These are phyloP conservation scores for Lasius platythorax DNA, from an alignment of 2,888 invertebrate genomes.

Conservation along the genomic window DNA sequence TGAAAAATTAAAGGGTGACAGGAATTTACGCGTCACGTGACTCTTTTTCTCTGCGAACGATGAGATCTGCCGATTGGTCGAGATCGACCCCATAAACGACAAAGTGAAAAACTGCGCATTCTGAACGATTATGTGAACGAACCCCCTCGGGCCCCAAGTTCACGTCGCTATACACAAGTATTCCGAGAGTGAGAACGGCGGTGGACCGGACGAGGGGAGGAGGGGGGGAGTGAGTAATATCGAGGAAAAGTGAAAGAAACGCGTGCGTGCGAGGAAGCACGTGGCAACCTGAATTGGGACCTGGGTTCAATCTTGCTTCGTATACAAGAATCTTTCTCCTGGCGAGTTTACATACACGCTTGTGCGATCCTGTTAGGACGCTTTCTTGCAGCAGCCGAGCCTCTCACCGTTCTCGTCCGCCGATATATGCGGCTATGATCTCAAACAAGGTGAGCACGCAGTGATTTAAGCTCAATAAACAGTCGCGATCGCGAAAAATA, in stretches of 20 bases:
- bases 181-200: constrained; percentile 81
- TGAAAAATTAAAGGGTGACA: constrained; percentile 8
- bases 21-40: constrained; percentile 38
- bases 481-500: background rate
- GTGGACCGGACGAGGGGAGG: constrained; percentile 45
- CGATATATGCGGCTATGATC: constrained; percentile 31
- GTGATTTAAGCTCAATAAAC: background rate
- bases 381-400: background rate
- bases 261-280: background rate
- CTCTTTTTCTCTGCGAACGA: background rate
- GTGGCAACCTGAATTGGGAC: constrained; percentile 25
- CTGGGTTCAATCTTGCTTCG: background rate
- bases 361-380: background rate
- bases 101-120: background rate
- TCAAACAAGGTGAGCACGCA: constrained; percentile 40
- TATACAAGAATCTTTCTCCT: constrained; percentile 12
- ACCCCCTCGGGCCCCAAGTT: constrained; percentile 68
- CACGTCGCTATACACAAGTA: constrained; percentile 76
- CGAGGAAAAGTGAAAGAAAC: constrained; percentile 33
- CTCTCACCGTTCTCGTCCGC: constrained; percentile 34
- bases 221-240: background rate
- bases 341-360: background rate
- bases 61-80: constrained; percentile 13
- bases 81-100: background rate
- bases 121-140: background rate